phyloP scores from a whole-genome alignment of 2,113 vertebrate species.

The Poicephalus gulielmi region DNA sequence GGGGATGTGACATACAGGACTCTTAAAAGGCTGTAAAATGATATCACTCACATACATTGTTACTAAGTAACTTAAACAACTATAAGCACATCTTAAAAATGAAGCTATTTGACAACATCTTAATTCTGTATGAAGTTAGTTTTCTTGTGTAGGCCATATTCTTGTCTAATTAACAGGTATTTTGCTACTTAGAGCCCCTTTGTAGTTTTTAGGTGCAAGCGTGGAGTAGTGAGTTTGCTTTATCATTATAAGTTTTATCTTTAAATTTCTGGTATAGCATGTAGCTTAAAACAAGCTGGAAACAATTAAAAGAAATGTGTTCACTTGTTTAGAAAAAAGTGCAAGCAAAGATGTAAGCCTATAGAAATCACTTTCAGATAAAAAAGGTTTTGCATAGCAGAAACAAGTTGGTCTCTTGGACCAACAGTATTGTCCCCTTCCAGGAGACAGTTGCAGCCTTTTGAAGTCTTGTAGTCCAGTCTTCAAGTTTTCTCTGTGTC shows the following conservation, averaged over 20 bases:
- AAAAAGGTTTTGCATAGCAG: neutral
- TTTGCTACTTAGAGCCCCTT: neutral
- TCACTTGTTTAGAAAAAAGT: neutral
- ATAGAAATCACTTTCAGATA: neutral
- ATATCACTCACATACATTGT: neutral
- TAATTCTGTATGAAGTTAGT: neutral
- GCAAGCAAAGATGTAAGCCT: neutral
- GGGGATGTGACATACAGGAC: neutral
- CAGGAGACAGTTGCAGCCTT: neutral
- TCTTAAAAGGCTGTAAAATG: neutral
- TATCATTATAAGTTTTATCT: neutral
- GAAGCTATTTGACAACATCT: neutral
- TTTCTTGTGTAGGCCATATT: neutral
- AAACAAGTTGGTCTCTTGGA: neutral
- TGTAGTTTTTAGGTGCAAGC: neutral
- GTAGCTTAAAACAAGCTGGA: neutral
- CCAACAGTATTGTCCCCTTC: neutral
- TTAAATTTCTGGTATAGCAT: neutral
- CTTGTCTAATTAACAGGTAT: neutral
- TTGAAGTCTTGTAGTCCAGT: neutral
- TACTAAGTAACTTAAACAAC: neutral
- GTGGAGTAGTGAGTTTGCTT: neutral
- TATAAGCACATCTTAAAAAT: neutral
- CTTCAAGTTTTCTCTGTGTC: neutral
- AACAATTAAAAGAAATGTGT: neutral